Conservation (phyloP, 2,888 invertebrate genomes). For the Caenorhabditis drosophilae region DNA sequence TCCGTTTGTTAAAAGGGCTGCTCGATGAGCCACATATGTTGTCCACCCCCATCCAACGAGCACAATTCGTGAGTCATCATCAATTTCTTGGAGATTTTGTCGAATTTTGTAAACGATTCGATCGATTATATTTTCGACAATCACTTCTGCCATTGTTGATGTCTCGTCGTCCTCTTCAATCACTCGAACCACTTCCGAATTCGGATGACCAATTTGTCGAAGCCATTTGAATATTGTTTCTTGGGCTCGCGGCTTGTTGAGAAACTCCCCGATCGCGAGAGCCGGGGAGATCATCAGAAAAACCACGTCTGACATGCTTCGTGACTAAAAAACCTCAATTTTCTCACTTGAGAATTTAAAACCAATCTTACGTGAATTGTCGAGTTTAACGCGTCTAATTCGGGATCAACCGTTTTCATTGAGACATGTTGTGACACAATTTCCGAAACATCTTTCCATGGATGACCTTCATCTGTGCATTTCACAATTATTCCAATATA, state of each 20-base stretch:
- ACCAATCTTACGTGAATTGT: conserved; percentile 31
- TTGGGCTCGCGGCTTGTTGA: neutral
- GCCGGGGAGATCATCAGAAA: conserved; percentile 59
- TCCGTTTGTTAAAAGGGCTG: conserved; percentile 42
- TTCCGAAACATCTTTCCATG: conserved; percentile 32
- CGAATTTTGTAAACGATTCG: conserved; percentile 3
- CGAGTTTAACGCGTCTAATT: conserved; percentile 24
- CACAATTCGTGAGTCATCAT: conserved; percentile 48
- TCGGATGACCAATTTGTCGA: conserved; percentile 35
- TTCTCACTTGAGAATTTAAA: too few relatives aligned
- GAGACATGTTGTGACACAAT: conserved; percentile 18
- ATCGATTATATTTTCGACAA: conserved; percentile 4
- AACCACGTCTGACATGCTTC: conserved; percentile 46
- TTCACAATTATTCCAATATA: conserved; percentile 13
- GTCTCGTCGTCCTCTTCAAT: conserved; percentile 1
- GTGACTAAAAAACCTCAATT: too few relatives aligned
- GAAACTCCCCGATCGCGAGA: conserved; percentile 36
- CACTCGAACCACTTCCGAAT: conserved; percentile 27
- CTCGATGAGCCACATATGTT: conserved; percentile 53
- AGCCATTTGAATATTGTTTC: conserved; percentile 36
- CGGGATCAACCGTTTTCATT: conserved; percentile 29
- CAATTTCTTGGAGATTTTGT: too few relatives aligned
- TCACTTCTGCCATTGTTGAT: conserved; percentile 2
- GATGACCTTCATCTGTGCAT: conserved; percentile 11
- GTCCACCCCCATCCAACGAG: conserved; percentile 58